A percentile compares a stretch with the other conserved stretches of the same genome.
These are phyloP conservation scores for Drosophila picticornis DNA, from an alignment of 2,888 invertebrate genomes.

Conservation along the genomic window DNA sequence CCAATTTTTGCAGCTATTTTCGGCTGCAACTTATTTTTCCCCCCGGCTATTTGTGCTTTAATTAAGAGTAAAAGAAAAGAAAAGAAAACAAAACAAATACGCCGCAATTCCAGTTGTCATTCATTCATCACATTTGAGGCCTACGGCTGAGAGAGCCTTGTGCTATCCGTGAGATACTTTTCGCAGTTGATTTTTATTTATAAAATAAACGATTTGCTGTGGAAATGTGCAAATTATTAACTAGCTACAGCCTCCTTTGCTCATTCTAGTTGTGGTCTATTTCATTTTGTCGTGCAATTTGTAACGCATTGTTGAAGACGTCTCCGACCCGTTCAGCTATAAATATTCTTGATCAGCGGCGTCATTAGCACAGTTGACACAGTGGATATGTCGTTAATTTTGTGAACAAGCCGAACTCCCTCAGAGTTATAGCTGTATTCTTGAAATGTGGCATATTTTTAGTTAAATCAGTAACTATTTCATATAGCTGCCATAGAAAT, in stretches of 20 bases:
- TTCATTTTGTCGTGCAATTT: slow-evolving; percentile 5
- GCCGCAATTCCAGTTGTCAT: slow-evolving; percentile 70
- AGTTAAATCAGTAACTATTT: background rate
- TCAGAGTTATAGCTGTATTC: background rate
- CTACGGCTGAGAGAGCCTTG: slow-evolving; percentile 22
- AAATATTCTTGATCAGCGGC: background rate
- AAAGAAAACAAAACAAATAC: slow-evolving; percentile 9
- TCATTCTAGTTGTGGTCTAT: background rate
- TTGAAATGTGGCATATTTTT: background rate
- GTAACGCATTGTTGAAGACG: background rate
- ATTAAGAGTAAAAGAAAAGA: slow-evolving; percentile 31
- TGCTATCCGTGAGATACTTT: slow-evolving; percentile 66
- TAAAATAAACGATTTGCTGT: slow-evolving; percentile 38
- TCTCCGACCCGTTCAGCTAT: background rate
- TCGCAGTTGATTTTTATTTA: slow-evolving; percentile 60
- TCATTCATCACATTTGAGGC: slow-evolving; percentile 67
- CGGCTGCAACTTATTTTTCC: background rate
- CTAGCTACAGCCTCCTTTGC: slow-evolving; percentile 20
- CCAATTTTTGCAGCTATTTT: slow-evolving; percentile 1
- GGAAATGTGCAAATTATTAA: slow-evolving; percentile 44
- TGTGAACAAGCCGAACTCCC: background rate
- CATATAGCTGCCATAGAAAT: background rate
- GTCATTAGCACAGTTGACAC: background rate
- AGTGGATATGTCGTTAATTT: background rate
- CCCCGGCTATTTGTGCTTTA: slow-evolving; percentile 25